Evolutionary conservation across 2,888 invertebrate genomes (phyloP), one percentile per base, ranked within the genome.

Genomic region (Disparrhopalites patrizii): DNA sequence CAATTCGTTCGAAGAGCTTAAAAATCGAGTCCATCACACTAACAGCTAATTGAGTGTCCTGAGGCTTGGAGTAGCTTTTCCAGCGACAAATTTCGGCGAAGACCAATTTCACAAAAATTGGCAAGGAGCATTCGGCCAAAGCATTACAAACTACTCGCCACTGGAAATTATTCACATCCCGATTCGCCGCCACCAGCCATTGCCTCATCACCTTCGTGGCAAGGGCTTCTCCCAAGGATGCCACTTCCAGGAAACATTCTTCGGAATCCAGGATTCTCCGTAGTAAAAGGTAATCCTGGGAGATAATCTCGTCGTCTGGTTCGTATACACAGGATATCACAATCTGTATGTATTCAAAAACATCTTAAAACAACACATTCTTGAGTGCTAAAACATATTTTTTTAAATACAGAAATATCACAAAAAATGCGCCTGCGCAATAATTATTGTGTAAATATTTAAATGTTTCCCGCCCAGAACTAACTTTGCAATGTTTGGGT

Each of bases 11-110:
- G 78, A 94, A 96, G 15, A 97, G 82, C 88, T 95, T 90, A 90
- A 93, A 94, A 76, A 97, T 97, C 25, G 93, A 93, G 78, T 96
- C 96, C 91, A 95, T 95, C 0, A 97, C 95, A 1, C 92, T 94
- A 20, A 90, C 91, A 0, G 95, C 94, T 28, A 99, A 81, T 76
- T 93, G 89, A 0, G 95, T 96, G 75, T 95, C 93, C 72, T 91
- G 90, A 0, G 93, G 91, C 76, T 92, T 90, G 0, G 95, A 95
- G 79, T 97, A 98, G 74, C 96, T 96, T 62, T 94, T 85, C 98
- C 98, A 98, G 70, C 95, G 84, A 78, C 93, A 94, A 28, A 98
- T 93, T 81, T 98, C 97, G 15, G 97, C 98, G 70, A 75, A 75
- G 0, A 98, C 95, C 50, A 99, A 82, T 81, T 98, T 98, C 0